Evolutionary conservation across 2,797 vertebrate species (phyloP).

Genomic region (Atherinosoma microstoma): DNA sequence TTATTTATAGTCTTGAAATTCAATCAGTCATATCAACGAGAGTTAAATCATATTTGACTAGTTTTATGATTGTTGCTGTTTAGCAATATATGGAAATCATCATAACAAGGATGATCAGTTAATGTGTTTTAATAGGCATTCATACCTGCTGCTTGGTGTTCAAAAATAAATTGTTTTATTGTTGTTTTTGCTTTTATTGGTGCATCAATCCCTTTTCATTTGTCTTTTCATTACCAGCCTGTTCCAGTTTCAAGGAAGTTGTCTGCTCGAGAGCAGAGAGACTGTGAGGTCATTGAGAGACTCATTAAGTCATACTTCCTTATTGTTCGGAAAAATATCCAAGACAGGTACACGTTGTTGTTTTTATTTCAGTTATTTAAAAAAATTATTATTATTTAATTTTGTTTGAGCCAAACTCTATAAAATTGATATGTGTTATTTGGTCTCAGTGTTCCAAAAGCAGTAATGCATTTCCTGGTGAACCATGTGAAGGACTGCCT

Average conservation of each 20-base stretch:
- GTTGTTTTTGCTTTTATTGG: neutral
- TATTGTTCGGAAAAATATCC: slow-evolving; percentile 98
- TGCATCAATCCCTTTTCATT: neutral
- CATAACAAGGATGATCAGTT: no score
- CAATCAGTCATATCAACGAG: no score
- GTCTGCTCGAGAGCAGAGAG: slow-evolving; percentile 95
- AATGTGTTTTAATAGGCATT: no score
- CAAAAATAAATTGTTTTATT: no score
- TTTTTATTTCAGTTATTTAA: neutral
- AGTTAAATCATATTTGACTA: neutral
- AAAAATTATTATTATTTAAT: neutral
- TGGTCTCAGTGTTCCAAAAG: slow-evolving; percentile 92
- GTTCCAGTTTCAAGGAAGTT: slow-evolving; percentile 96
- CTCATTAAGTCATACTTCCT: slow-evolving; percentile 99
- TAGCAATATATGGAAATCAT: no score
- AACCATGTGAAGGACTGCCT: slow-evolving; percentile 98
- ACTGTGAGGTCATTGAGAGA: slow-evolving; percentile 97
- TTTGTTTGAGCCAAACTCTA: neutral
- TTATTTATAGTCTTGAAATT: neutral
- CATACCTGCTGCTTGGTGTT: no score
- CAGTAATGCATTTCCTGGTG: slow-evolving; percentile 99
- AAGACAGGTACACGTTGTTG: slow-evolving; percentile 88
- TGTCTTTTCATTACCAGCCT: slow-evolving; percentile 80
- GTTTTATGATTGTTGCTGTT: neutral
- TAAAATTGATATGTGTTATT: neutral